Conservation (phyloP, 64 coral and sea anemone species). For the Astreopora myriophthalma region DNA sequence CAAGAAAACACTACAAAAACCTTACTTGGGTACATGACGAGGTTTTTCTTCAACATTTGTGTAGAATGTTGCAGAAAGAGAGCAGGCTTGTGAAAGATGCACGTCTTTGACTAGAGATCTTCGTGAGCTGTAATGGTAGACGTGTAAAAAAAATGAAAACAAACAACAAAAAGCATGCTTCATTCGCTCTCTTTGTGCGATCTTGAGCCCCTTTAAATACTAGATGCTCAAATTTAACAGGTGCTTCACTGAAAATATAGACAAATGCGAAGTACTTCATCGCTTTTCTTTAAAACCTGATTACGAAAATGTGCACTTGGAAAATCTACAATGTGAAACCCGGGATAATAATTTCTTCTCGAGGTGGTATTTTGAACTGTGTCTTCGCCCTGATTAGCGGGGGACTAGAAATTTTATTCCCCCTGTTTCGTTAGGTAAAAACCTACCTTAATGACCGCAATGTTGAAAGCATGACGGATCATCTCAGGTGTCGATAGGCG, state of each 20-base stretch:
- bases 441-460: conserved; percentile 61
- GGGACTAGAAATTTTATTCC: neutral
- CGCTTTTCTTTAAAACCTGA: neutral
- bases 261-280: neutral
- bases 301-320: neutral
- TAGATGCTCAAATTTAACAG: neutral
- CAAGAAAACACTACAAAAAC: too few relatives aligned
- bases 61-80: too few relatives aligned
- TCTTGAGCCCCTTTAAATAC: neutral
- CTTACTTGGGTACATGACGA: too few relatives aligned
- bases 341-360: too few relatives aligned
- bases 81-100: too few relatives aligned
- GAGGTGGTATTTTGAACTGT: neutral
- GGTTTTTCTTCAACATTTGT: too few relatives aligned
- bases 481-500: conserved; percentile 64
- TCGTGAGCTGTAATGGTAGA: too few relatives aligned
- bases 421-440: neutral
- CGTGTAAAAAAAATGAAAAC: neutral
- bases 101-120: neutral
- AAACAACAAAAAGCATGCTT: neutral
- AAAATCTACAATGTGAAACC: neutral
- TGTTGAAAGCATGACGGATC: conserved; percentile 46
- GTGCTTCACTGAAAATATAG: neutral
- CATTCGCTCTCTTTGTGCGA: neutral
- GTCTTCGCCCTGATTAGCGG: neutral